Percentiles rank a stretch among this genome's conserved stretches.
phyloP scores from a whole-genome alignment of 2,113 vertebrate species.

The Quiscalus mexicanus region DNA sequence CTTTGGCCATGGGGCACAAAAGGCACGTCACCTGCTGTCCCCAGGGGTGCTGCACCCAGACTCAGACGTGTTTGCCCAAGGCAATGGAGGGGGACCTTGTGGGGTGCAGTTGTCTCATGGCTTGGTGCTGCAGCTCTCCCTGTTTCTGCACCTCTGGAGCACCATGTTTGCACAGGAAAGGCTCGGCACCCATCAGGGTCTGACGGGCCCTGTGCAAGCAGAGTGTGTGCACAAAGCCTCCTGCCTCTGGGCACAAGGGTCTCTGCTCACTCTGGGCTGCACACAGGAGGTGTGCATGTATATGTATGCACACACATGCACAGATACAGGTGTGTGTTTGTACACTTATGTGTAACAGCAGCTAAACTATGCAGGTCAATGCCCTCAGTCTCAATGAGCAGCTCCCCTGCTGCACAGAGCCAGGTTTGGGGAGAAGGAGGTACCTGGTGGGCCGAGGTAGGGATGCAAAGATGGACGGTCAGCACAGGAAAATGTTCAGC shows the following conservation, averaged over 20 bases:
- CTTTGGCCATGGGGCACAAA: neutral
- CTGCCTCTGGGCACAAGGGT: neutral
- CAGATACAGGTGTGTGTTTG: rapidly evolving
- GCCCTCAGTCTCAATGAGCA: neutral
- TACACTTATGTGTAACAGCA: rapidly evolving
- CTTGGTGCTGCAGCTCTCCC: neutral
- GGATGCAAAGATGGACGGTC: neutral
- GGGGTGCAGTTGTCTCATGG: rapidly evolving
- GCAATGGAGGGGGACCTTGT: neutral
- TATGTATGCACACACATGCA: rapidly evolving
- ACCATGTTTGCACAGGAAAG: rapidly evolving
- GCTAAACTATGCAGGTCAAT: rapidly evolving
- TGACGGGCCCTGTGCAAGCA: rapidly evolving
- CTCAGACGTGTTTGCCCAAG: neutral
- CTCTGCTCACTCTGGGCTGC: neutral
- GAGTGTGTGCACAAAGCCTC: rapidly evolving
- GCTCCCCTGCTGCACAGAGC: neutral
- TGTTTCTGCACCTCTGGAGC: neutral
- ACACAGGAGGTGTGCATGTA: rapidly evolving
- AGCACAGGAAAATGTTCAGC: neutral
- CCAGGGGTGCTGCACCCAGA: neutral
- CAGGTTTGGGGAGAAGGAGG: neutral
- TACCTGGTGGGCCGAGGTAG: neutral
- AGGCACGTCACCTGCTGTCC: neutral
- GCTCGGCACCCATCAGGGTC: rapidly evolving